Evolutionary conservation across 1,140 invertebrate species (phyloP).

Genomic region (Aphidius ervi): DNA sequence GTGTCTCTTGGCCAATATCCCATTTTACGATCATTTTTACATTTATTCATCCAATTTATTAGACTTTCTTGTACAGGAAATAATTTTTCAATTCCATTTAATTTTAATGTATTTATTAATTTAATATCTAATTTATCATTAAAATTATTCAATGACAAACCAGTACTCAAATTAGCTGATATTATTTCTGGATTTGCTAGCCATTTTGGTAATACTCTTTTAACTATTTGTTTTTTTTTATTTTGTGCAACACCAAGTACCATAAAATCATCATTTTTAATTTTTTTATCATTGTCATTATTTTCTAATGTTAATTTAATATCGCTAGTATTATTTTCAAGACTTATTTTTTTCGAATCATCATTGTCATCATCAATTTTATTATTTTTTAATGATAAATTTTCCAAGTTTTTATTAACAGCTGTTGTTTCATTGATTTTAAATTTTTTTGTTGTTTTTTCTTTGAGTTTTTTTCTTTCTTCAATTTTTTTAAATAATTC

Average conservation of each 20-base stretch:
- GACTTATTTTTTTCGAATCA: slow-evolving; percentile 21
- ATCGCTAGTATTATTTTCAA: background rate
- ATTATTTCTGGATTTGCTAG: slow-evolving; percentile 75
- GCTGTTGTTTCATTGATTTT: background rate
- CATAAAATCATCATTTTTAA: slow-evolving; percentile 33
- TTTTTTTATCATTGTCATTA: slow-evolving; percentile 6
- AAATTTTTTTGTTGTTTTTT: slow-evolving; percentile 31
- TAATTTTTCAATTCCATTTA: slow-evolving; percentile 72
- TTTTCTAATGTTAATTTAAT: background rate
- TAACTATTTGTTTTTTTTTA: slow-evolving; percentile 51
- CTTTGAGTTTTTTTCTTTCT: slow-evolving; percentile 51
- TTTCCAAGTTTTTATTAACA: slow-evolving; percentile 21
- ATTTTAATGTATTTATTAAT: slow-evolving; percentile 62
- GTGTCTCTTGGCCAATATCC: slow-evolving; percentile 75
- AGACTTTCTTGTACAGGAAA: slow-evolving; percentile 86
- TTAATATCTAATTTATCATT: slow-evolving; percentile 59
- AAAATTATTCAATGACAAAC: slow-evolving; percentile 58
- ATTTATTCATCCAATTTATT: slow-evolving; percentile 74
- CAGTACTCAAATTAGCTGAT: slow-evolving; percentile 63
- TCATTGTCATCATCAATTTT: slow-evolving; percentile 11
- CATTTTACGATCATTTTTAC: slow-evolving; percentile 55
- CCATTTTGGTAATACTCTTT: slow-evolving; percentile 81
- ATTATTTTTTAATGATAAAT: slow-evolving; percentile 2
- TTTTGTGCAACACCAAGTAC: slow-evolving; percentile 37
- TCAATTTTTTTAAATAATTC: slow-evolving; percentile 58